phyloP scores from a whole-genome alignment of 2,888 invertebrate species.

The Agrochola circellaris region DNA sequence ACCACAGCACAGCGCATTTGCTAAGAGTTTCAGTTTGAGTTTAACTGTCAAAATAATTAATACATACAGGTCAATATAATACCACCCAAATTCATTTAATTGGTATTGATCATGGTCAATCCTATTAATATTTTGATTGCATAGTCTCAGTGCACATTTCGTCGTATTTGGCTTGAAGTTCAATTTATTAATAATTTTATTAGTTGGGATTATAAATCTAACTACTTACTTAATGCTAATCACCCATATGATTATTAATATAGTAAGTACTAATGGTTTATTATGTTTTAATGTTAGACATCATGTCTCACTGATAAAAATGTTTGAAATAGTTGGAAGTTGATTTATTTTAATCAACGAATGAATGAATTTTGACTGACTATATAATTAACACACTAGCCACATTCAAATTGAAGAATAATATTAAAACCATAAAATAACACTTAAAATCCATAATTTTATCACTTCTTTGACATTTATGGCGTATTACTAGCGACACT shows the following conservation, averaged over 20 bases:
- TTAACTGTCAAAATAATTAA: background rate
- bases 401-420: background rate
- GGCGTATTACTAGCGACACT: too few relatives aligned
- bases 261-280: slow-evolving; percentile 30
- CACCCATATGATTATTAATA: slow-evolving; percentile 22
- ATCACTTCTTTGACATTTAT: slow-evolving; percentile 11
- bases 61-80: too few relatives aligned
- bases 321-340: background rate
- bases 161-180: background rate
- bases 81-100: background rate
- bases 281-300: slow-evolving; percentile 22
- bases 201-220: slow-evolving; percentile 8
- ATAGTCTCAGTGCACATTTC: background rate
- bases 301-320: background rate
- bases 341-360: background rate
- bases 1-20: too few relatives aligned
- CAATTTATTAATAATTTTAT: slow-evolving; percentile 13
- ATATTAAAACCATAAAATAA: slow-evolving; percentile 2
- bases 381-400: background rate
- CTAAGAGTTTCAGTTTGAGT: too few relatives aligned
- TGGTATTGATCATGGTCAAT: background rate
- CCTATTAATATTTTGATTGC: slow-evolving; percentile 17
- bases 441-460: background rate
- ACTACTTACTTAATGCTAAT: slow-evolving; percentile 29
- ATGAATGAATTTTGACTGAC: too few relatives aligned